These are phyloP conservation scores for Dicerorhinus sumatrensis DNA, from an alignment of 2,113 vertebrate species.

Conservation along the genomic window DNA sequence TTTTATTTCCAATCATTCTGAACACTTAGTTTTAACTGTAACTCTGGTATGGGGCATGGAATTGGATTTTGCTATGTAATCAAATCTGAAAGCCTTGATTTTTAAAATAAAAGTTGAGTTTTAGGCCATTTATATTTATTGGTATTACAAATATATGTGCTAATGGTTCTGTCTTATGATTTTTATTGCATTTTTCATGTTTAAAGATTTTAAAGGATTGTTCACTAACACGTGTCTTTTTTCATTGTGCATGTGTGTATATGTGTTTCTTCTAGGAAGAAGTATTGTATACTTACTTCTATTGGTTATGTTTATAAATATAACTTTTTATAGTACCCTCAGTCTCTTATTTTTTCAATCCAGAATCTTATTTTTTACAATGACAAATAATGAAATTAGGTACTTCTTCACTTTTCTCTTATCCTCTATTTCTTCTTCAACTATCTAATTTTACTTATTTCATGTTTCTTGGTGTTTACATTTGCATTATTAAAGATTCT, in stretches of 20 bases:
- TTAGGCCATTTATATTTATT: constrained; percentile 8
- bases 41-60: not conserved
- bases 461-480: not conserved
- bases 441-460: not conserved
- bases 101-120: not conserved
- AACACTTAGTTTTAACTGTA: not conserved
- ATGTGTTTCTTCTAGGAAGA: not conserved
- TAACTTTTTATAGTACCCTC: not conserved
- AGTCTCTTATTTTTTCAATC: not conserved
- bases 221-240: not conserved
- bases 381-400: not conserved
- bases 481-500: not conserved
- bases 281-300: not conserved
- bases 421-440: not conserved
- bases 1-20: constrained; percentile 30
- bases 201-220: not conserved
- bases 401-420: not conserved
- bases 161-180: not conserved
- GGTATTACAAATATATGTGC: not conserved
- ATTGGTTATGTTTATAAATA: not conserved
- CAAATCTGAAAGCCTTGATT: not conserved
- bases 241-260: not conserved
- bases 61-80: not conserved
- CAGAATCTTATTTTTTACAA: not conserved
- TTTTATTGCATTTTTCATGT: constrained; percentile 5